phyloP scores from a whole-genome alignment of 2,113 vertebrate genomes.

The Isurus oxyrinchus region DNA sequence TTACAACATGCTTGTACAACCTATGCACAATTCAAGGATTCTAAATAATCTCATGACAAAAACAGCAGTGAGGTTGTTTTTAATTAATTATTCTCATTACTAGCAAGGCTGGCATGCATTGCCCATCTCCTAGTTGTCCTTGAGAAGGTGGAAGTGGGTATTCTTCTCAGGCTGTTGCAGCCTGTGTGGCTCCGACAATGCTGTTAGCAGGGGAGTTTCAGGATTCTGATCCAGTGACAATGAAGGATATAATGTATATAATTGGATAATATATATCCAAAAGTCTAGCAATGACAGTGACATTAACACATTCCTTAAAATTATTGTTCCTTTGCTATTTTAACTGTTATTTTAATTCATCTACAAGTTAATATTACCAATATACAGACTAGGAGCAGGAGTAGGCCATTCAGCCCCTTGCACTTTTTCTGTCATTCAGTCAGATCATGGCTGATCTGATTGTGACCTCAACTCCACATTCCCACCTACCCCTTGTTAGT shows the following conservation, averaged over 20 bases:
- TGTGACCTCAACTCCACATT: too few relatives aligned
- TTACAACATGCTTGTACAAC: constrained; percentile 26
- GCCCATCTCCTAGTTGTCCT: not conserved
- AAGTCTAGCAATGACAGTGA: not conserved
- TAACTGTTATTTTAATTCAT: not conserved
- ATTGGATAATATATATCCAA: not conserved
- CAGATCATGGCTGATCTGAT: too few relatives aligned
- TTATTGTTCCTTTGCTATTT: not conserved
- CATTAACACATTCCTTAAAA: not conserved
- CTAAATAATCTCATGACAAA: constrained; percentile 19
- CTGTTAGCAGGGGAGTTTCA: not conserved
- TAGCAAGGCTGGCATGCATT: not conserved
- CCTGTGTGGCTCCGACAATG: not conserved
- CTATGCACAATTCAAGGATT: not conserved
- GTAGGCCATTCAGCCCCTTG: too few relatives aligned
- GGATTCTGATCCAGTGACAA: not conserved
- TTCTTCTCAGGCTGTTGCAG: not conserved
- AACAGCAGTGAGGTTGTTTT: not conserved
- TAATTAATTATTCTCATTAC: not conserved
- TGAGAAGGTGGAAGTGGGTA: not conserved
- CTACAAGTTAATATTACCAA: not conserved
- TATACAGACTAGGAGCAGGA: too few relatives aligned
- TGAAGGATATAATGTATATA: not conserved
- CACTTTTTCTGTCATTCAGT: too few relatives aligned
- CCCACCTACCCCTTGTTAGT: too few relatives aligned